Base-by-base conservation (phyloP, 2,888 invertebrate genomes). In the Dendrolimus pini region DNA sequence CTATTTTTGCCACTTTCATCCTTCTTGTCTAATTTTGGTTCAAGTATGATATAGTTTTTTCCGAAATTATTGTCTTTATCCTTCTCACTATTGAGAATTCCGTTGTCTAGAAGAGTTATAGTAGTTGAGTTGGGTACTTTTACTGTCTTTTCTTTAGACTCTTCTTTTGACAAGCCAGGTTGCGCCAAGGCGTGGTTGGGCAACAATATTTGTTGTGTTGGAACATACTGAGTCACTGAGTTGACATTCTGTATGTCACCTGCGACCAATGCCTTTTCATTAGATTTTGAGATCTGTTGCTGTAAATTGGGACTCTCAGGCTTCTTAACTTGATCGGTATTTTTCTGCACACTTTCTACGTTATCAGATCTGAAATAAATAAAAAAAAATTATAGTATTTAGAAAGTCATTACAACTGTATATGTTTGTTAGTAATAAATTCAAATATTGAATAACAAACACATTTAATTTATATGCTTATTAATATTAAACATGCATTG, bases 311-410 rank as follows among this genome's bases (percentile, higher is more conserved):
- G 66, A 61, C 74, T 82, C 56, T 78, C 84, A 0, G 80, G 73
- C 56, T 84, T 86, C 54, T 89, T 89, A 8, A 87, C 85, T 60
- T 84, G 85, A 30, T 89, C 89, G 63, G 89, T 89, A 67, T 88
- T 91, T 75, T 93, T 92, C 67, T 93, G 92, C 60, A 92, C 80
- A 71, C 83, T 93, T 74, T 93, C 93, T 88, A 92, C 83, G 71
- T 93, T 92, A 76, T 93, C 93, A 75, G 93, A 92, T 89, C 93
- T 93, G 86, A 8, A 91, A 63, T 55, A 71, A 47, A 47, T 47
- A 10, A 47, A 47, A 9, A 10, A 3, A 8, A 6, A 30, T 30
- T 6, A 30, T 30, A 30, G 6, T 30, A 30, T 0, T 30, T 30
- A 30, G 30, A 30, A 30, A 30, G 30, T 6, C 30, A 30, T 30